These are phyloP conservation scores for Onychomys torridus DNA, from an alignment of 2,797 vertebrate species.

Conservation along the genomic window DNA sequence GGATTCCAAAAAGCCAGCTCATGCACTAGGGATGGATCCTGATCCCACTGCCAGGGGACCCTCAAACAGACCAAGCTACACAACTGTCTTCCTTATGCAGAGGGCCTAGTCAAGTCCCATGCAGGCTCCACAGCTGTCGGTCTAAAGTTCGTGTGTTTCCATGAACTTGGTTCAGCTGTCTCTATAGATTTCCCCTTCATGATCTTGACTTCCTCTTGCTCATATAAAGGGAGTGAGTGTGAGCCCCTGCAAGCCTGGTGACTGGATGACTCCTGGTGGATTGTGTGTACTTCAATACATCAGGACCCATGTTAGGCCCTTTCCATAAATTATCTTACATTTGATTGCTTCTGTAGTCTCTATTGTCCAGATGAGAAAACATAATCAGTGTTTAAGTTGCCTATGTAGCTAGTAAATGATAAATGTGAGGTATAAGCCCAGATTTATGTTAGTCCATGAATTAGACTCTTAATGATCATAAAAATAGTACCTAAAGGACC, in stretches of 20 bases:
- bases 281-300: neutral
- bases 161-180: no score
- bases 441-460: neutral
- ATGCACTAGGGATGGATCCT: no score
- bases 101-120: no score
- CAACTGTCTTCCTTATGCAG: no score
- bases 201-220: no score
- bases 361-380: neutral
- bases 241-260: neutral
- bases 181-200: no score
- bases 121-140: no score
- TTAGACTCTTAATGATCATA: slow-evolving; percentile 20
- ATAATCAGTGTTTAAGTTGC: neutral
- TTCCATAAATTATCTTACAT: neutral
- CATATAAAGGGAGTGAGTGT: neutral
- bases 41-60: no score
- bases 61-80: no score
- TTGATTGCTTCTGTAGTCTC: neutral
- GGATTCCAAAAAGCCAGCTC: no score
- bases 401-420: neutral
- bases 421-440: neutral
- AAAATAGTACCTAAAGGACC: neutral
- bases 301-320: neutral
- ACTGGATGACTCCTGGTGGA: neutral
- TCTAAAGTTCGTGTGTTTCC: no score